These are phyloP conservation scores for Panzeria rudis DNA, from an alignment of 2,888 invertebrate species.

Conservation along the genomic window DNA sequence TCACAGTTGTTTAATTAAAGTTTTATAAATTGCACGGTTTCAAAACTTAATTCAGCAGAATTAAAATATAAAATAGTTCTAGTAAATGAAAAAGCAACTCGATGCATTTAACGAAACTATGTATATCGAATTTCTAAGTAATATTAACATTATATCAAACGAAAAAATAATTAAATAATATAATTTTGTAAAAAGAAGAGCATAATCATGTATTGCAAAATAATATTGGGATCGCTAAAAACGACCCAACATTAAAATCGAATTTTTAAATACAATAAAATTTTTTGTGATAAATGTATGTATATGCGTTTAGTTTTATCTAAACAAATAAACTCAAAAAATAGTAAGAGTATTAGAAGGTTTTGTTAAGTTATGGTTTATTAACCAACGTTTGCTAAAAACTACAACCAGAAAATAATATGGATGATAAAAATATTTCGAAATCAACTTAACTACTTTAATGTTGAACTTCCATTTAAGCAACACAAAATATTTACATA, in stretches of 20 bases:
- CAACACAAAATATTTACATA: constrained; percentile 35
- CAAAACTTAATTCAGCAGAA: constrained; percentile 5
- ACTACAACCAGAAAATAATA: background rate
- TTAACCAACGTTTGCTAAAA: background rate
- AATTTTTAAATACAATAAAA: background rate
- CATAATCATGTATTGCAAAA: background rate
- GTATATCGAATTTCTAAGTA: constrained; percentile 44
- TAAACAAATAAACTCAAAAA: constrained; percentile 3
- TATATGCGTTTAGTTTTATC: background rate
- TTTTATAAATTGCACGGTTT: constrained; percentile 34
- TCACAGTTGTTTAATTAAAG: constrained; percentile 28
- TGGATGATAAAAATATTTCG: constrained; percentile 17
- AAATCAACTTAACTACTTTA: constrained; percentile 65
- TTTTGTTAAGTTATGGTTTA: background rate
- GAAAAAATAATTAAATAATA: background rate
- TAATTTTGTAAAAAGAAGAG: background rate
- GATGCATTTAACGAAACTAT: constrained; percentile 47
- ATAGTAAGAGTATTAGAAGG: background rate
- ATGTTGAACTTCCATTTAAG: constrained; percentile 25
- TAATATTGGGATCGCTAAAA: background rate
- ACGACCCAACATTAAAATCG: background rate
- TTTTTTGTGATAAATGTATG: background rate
- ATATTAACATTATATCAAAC: constrained; percentile 10
- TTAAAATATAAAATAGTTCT: background rate
- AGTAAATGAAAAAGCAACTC: constrained; percentile 3